Evolutionary conservation across 2,888 invertebrate species (phyloP), one percentile per base, ranked within the genome.

Genomic region (Melanotus villosus): DNA sequence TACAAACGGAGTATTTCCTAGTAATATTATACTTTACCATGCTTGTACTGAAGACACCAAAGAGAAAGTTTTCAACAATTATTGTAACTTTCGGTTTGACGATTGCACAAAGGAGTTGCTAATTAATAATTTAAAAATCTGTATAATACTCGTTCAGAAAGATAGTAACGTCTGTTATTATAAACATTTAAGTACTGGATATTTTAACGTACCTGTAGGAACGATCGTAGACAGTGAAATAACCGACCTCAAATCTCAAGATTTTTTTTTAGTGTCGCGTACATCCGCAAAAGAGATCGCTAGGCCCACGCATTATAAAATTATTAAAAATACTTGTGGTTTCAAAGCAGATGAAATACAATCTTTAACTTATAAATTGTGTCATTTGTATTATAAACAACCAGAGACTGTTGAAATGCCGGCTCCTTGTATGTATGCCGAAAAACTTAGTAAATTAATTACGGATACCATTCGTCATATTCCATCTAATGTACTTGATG

Each of bases 361-460:
- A 9, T 1, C 19, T 5, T 16, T 60, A 12, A 47, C 60, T 5
- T 60, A 47, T 9, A 60, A 60, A 14, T 16, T 60, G 16, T 60
- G 60, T 21, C 30, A 60, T 32, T n/a, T 60, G 3, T 60, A 34
- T 19, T 60, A 47, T 34, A 60, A 60, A 32, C 32, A 32, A n/a
- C 18, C 43, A 5, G 19, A 34, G 16, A 45, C 21, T 1, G 43
- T 6, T 1, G 12, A 60, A 10, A 45, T 47, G 1, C 60, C 60
- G 1, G 60, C 60, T 2, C 34, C 47, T 0, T 47, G 32, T n/a
- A 30, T 45, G 5, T 60, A 60, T 14, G 60, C 60, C 1, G 1
- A 30, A 3, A 32, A 47, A 21, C 34, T 59, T 14, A 21, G 34
- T 3, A 34, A 16, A 18, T 47, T 60, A 34, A 34, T 60, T 1